Base-by-base conservation (phyloP, 1,140 invertebrate genomes). In the Zophobas morio region DNA sequence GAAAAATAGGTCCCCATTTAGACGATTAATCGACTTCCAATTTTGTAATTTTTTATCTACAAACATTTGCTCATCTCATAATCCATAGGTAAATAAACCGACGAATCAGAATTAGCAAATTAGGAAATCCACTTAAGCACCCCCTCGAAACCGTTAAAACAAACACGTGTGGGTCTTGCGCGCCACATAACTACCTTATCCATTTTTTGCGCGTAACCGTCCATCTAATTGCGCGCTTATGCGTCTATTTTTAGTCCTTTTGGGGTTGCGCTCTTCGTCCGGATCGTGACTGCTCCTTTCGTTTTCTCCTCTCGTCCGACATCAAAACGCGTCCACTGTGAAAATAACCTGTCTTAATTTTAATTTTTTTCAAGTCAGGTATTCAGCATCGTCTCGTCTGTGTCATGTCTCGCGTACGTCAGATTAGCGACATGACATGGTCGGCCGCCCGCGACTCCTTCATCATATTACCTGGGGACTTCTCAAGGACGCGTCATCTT, bases 381-480 rank as follows among this genome's bases (percentile, higher is more conserved):
- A 76, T 49, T 71, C 78, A 56, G 76, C 76, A 70, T 74, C 73
- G 73, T 82, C 20, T 20, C 79, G 79, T 79, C 78, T 73, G 32
- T 78, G 79, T 82, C 79, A 82, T 73, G 79, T 81, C 80, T 82
- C 42, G 74, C 77, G 70, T 76, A 63, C 71, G 79, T 80, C 77
- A 80, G 77, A 78, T 78, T 76, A 81, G 66, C 76, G 77, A 80
- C 80, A 76, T 80, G 81, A 82, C 78, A 81, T 77, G 80, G 70
- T 74, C 56, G 81, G 78, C 81, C 81, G 78, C 79, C 81, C 76
- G 79, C 81, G 78, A 78, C 80, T 75, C 74, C 56, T 78, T 81
- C 80, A 80, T 82, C 81, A 81, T 79, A 82, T 82, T 82, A 82
- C 81, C 79, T 81, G 79, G 33, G 57, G 57, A 73, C 72, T 46